Percentiles rank a stretch among this genome's conserved stretches.
These are phyloP conservation scores for Eunapius fragilis DNA, from an alignment of 37 sponge, comb jelly and placozoan species.

Conservation along the genomic window DNA sequence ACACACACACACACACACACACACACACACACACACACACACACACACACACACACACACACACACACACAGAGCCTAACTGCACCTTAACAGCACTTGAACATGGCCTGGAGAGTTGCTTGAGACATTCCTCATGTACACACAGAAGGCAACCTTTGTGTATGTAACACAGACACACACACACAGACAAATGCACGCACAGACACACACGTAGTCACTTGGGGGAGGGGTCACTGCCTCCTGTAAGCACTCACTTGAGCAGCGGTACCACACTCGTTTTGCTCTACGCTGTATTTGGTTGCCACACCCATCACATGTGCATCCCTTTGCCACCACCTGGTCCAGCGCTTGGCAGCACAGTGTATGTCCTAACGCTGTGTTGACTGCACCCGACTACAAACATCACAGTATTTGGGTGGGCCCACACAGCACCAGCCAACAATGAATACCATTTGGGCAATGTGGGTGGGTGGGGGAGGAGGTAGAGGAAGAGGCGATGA, in stretches of 20 bases:
- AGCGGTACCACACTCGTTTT: conserved; percentile 50
- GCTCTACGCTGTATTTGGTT: conserved; percentile 42
- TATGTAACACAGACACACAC: conserved; percentile 19
- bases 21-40: neutral
- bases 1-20: neutral
- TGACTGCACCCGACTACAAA: neutral
- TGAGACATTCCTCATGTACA: neutral
- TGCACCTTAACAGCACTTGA: neutral
- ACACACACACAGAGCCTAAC: neutral
- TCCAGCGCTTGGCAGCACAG: conserved; percentile 5
- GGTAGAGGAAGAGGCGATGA: neutral
- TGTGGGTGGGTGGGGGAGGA: no score
- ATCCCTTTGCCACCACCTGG: neutral
- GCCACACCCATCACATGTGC: conserved; percentile 64
- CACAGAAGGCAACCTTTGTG: conserved; percentile 1
- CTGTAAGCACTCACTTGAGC: conserved; percentile 33
- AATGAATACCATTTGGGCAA: no score
- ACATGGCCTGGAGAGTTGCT: neutral
- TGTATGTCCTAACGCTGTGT: conserved; percentile 32
- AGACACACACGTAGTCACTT: neutral
- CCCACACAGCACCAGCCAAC: no score
- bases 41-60: neutral
- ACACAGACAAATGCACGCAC: conserved; percentile 7
- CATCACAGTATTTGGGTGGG: no score
- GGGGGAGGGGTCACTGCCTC: neutral